Conservation (phyloP, 35 echinoderm and acorn worm genomes). For the Antedon bifida region DNA sequence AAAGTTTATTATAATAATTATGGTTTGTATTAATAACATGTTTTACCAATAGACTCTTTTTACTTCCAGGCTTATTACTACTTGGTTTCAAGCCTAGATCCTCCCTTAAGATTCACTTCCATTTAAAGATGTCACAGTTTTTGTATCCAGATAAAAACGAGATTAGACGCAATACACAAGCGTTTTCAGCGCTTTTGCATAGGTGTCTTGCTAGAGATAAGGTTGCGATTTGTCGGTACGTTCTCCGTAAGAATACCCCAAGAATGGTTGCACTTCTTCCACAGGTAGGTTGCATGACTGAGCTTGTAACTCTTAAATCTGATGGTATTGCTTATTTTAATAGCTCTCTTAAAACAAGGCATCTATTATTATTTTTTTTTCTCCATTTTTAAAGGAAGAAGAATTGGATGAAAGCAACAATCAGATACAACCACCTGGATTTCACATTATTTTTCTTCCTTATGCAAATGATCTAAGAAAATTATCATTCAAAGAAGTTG, state of each 20-base stretch:
- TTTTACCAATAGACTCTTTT: no score
- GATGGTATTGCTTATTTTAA: no score
- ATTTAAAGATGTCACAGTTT: slow-evolving; percentile 74
- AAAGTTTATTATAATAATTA: no score
- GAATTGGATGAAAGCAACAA: slow-evolving; percentile 72
- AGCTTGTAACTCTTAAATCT: no score
- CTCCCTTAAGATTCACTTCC: slow-evolving; percentile 46
- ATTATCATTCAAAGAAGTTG: slow-evolving; percentile 20
- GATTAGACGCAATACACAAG: slow-evolving; percentile 53
- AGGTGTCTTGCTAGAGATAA: slow-evolving; percentile 57
- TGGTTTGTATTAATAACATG: no score
- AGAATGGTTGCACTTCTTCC: slow-evolving; percentile 62
- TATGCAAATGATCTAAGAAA: slow-evolving; percentile 78
- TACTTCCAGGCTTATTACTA: slow-evolving; percentile 46
- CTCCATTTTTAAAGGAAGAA: slow-evolving; percentile 39
- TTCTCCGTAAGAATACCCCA: slow-evolving; percentile 81
- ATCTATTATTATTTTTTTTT: no score
- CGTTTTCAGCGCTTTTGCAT: slow-evolving; percentile 69
- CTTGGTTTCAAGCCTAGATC: slow-evolving; percentile 90
- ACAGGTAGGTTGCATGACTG: slow-evolving; percentile 33
- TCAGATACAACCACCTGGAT: slow-evolving; percentile 72
- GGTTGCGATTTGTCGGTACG: slow-evolving; percentile 58
- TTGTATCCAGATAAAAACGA: slow-evolving; percentile 66
- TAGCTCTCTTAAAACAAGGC: no score
- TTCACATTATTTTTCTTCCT: slow-evolving; percentile 80